Evolutionary conservation across 1,140 invertebrate species (phyloP).

Genomic region (Cyclargus thomasi): DNA sequence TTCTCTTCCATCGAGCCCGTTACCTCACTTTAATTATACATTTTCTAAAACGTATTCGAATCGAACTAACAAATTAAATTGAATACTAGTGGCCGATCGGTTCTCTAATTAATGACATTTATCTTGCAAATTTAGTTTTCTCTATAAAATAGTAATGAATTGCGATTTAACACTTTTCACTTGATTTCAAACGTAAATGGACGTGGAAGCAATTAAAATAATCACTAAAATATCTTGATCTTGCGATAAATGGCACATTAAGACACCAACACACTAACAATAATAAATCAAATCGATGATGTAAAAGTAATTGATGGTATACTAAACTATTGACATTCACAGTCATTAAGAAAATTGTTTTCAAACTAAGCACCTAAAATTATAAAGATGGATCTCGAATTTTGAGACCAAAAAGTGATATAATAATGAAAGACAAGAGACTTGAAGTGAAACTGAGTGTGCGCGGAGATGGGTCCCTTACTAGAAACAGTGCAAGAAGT

Average conservation of each 20-base stretch:
- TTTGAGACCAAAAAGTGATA: conserved; percentile 11
- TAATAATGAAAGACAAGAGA: conserved; percentile 67
- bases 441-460: conserved; percentile 65
- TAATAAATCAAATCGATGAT: not conserved
- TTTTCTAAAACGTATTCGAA: not conserved
- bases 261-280: not conserved
- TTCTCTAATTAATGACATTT: not conserved
- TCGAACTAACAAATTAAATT: not conserved
- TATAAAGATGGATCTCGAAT: conserved; percentile 18
- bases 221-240: not conserved
- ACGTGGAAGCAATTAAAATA: conserved; percentile 3
- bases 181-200: not conserved
- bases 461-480: conserved; percentile 60
- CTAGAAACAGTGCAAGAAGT: conserved; percentile 51
- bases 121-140: conserved; percentile 6
- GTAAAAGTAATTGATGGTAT: not conserved
- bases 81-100: not conserved
- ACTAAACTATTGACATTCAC: conserved; percentile 16
- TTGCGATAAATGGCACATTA: not conserved
- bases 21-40: not conserved
- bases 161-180: conserved; percentile 8
- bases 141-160: not conserved
- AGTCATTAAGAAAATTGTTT: not conserved
- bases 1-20: not conserved
- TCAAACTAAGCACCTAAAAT: not conserved